phyloP scores from a whole-genome alignment of 2,113 vertebrate genomes.

The Burhinus bistriatus region DNA sequence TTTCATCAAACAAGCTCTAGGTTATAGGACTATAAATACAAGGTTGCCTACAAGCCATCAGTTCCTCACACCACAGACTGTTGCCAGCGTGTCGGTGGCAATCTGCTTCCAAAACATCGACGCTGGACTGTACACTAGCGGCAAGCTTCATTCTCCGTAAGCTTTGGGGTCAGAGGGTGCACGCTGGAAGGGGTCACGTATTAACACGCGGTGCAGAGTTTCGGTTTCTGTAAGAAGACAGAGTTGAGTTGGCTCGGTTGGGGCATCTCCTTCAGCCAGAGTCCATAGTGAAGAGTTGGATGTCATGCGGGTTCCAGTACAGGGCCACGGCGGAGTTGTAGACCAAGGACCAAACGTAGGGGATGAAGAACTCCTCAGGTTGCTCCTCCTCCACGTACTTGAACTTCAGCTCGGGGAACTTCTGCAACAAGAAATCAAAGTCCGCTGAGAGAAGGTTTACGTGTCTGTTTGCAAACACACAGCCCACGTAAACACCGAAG shows the following conservation, averaged over 20 bases:
- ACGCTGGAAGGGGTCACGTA: not conserved
- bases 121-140: not conserved
- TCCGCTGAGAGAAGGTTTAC: not conserved
- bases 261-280: conserved; percentile 76
- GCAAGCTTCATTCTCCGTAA: not conserved
- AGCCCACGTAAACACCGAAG: not conserved
- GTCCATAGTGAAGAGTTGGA: conserved; percentile 96
- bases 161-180: not conserved
- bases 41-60: conserved; percentile 1
- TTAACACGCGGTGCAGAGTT: not conserved
- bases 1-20: conserved; percentile 53
- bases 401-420: conserved; percentile 97
- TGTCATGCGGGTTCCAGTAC: conserved; percentile 90
- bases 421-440: conserved; percentile 76
- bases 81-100: not conserved
- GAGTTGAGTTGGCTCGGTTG: not conserved
- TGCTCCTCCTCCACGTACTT: conserved; percentile 98
- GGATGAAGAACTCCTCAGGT: conserved; percentile 97
- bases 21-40: conserved; percentile 59
- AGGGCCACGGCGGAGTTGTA: conserved; percentile 91
- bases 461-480: not conserved
- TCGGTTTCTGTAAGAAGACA: not conserved
- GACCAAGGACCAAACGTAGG: conserved; percentile 95
- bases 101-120: not conserved
- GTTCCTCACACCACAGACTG: not conserved